Evolutionary conservation across 2,888 invertebrate genomes (phyloP).

Genomic region (Ethmia dodecea): DNA sequence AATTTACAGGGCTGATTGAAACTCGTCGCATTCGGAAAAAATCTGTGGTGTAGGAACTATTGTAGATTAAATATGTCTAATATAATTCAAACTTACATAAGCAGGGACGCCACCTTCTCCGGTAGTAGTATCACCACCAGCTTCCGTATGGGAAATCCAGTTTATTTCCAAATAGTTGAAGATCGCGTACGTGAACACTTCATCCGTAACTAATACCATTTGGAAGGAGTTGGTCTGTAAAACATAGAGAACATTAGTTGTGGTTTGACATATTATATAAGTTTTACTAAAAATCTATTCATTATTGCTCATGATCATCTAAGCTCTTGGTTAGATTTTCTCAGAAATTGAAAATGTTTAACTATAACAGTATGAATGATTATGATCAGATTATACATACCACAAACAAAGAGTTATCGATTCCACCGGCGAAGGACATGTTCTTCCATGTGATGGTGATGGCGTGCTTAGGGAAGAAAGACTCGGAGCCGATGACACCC

Average conservation of each 20-base stretch:
- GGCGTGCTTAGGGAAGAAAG: slow-evolving; percentile 94
- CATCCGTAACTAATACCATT: slow-evolving; percentile 94
- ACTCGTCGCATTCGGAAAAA: too few relatives aligned
- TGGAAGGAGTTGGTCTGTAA: slow-evolving; percentile 96
- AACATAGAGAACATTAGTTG: neutral
- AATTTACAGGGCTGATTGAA: too few relatives aligned
- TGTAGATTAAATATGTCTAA: neutral
- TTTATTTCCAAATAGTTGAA: slow-evolving; percentile 95
- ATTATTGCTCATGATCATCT: too few relatives aligned
- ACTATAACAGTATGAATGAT: neutral
- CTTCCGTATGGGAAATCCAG: slow-evolving; percentile 95
- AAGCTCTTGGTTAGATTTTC: too few relatives aligned
- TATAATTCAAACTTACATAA: slow-evolving; percentile 90
- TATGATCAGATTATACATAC: slow-evolving; percentile 58
- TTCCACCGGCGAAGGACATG: slow-evolving; percentile 94
- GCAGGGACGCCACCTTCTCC: slow-evolving; percentile 94
- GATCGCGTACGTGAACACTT: slow-evolving; percentile 95
- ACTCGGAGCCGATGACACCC: slow-evolving; percentile 93
- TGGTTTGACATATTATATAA: neutral
- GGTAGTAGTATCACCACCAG: slow-evolving; percentile 90
- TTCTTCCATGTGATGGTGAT: slow-evolving; percentile 97
- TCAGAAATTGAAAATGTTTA: too few relatives aligned
- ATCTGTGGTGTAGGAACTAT: neutral
- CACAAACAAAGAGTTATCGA: slow-evolving; percentile 84
- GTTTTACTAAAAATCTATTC: too few relatives aligned